Conservation (phyloP, 2,888 invertebrate species). For the Lasioglossum leucozonium region DNA sequence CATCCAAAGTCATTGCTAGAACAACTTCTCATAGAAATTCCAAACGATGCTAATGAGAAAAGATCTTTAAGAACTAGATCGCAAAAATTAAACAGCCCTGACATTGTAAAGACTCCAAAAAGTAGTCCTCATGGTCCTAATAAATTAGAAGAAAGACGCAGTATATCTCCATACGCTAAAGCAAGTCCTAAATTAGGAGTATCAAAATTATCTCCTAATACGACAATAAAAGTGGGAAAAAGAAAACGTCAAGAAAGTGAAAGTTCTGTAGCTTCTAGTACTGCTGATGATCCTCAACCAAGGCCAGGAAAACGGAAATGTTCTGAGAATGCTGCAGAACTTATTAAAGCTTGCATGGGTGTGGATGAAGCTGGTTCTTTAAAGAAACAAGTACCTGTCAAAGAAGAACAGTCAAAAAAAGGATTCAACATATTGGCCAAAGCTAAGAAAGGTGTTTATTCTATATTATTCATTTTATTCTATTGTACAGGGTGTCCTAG, state of each 20-base stretch:
- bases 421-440: slow-evolving; percentile 83
- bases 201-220: slow-evolving; percentile 77
- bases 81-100: slow-evolving; percentile 83
- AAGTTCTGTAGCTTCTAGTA: slow-evolving; percentile 88
- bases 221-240: slow-evolving; percentile 85
- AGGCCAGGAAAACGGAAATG: slow-evolving; percentile 87
- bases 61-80: slow-evolving; percentile 83
- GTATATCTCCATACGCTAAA: slow-evolving; percentile 84
- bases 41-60: slow-evolving; percentile 87
- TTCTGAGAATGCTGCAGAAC: slow-evolving; percentile 87
- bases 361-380: slow-evolving; percentile 84
- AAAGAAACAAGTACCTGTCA: slow-evolving; percentile 84
- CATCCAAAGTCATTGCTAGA: slow-evolving; percentile 87
- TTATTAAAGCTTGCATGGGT: slow-evolving; percentile 87
- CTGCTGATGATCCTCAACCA: slow-evolving; percentile 86
- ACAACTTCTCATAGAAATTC: slow-evolving; percentile 94
- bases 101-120: slow-evolving; percentile 81
- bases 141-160: slow-evolving; percentile 81
- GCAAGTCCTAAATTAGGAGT: slow-evolving; percentile 82
- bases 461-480: slow-evolving; percentile 19
- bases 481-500: not conserved
- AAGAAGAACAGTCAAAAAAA: slow-evolving; percentile 82
- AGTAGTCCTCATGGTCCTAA: slow-evolving; percentile 81
- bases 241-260: slow-evolving; percentile 93
- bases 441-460: slow-evolving; percentile 82